A percentile compares a stretch with the other conserved stretches of the same genome.
Conservation (phyloP, 2,888 invertebrate genomes). For the Cancer borealis region DNA sequence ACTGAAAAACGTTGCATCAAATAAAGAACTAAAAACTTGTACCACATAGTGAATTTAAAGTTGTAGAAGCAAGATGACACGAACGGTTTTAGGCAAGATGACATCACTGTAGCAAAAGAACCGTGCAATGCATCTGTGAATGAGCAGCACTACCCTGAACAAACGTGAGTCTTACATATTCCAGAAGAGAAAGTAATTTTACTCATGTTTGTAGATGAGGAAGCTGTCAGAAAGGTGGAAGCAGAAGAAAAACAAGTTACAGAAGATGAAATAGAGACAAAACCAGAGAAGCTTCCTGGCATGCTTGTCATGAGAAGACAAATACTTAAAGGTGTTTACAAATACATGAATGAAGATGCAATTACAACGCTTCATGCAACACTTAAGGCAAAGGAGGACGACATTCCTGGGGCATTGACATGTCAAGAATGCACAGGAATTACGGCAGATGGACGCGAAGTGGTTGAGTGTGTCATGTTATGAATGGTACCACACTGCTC, state of each 20-base stretch:
- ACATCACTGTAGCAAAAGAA: slow-evolving; percentile 38
- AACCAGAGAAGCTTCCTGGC: slow-evolving; percentile 42
- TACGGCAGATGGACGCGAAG: background rate
- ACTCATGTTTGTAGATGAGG: too few relatives aligned
- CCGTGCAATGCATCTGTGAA: slow-evolving; percentile 44
- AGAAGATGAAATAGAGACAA: too few relatives aligned
- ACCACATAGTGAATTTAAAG: slow-evolving; percentile 50
- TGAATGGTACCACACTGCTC: background rate
- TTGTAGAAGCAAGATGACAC: slow-evolving; percentile 50
- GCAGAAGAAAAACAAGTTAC: too few relatives aligned
- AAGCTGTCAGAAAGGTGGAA: slow-evolving; percentile 3
- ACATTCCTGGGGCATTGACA: slow-evolving; percentile 54
- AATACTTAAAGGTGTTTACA: slow-evolving; percentile 39
- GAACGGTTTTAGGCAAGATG: slow-evolving; percentile 46
- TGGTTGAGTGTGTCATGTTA: background rate
- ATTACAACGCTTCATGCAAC: slow-evolving; percentile 51
- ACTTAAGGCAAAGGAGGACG: slow-evolving; percentile 51
- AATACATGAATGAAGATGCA: slow-evolving; percentile 54
- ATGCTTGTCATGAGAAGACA: background rate
- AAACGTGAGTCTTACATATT: background rate
- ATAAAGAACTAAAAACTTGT: slow-evolving; percentile 50
- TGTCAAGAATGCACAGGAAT: slow-evolving; percentile 53
- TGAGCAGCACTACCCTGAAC: slow-evolving; percentile 31
- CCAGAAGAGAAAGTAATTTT: background rate
- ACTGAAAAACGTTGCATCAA: slow-evolving; percentile 53